Percentiles rank a stretch among this genome's conserved stretches.
Evolutionary conservation across 1,140 invertebrate species (phyloP).

Genomic region (Drosophila busckii): DNA sequence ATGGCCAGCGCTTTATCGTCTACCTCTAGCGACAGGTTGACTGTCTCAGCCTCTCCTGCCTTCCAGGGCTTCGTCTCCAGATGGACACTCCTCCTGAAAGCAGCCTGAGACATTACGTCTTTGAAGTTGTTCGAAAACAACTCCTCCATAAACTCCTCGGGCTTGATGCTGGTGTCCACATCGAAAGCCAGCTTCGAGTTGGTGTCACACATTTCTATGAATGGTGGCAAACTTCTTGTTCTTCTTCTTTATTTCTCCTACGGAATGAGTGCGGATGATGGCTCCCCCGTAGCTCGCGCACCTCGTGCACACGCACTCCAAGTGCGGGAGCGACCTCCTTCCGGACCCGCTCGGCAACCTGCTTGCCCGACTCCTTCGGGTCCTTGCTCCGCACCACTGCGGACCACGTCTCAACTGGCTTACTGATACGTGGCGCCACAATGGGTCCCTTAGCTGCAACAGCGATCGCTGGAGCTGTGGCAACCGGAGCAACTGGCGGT

Average conservation of each 20-base stretch:
- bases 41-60: neutral
- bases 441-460: too few relatives aligned
- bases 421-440: neutral
- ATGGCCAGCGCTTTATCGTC: neutral
- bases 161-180: neutral
- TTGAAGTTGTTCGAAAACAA: neutral
- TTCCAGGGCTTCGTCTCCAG: conserved; percentile 2
- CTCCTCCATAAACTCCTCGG: conserved; percentile 1
- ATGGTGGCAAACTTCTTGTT: too few relatives aligned
- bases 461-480: too few relatives aligned
- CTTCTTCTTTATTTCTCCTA: neutral
- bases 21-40: conserved; percentile 2
- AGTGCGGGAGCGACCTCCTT: neutral
- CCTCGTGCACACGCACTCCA: conserved; percentile 7
- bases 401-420: neutral
- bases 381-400: neutral
- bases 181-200: neutral
- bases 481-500: too few relatives aligned
- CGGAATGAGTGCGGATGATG: conserved; percentile 10
- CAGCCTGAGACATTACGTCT: too few relatives aligned
- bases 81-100: neutral
- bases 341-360: neutral
- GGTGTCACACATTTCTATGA: too few relatives aligned
- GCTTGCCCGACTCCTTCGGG: neutral
- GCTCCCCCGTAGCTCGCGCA: conserved; percentile 5